Conservation (phyloP, 1,140 invertebrate species). For the Eurosta solidaginis region DNA sequence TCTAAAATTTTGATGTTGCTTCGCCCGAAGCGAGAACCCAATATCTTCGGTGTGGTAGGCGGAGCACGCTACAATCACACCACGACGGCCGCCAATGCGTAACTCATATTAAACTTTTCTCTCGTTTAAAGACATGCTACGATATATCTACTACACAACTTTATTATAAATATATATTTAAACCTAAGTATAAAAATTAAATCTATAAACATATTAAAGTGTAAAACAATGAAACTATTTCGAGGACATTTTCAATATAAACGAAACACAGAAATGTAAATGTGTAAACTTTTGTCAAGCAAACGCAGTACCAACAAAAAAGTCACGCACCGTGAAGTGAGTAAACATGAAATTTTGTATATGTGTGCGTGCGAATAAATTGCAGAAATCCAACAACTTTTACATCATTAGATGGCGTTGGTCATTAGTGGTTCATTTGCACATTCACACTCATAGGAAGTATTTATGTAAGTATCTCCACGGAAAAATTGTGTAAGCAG, state of each 20-base stretch:
- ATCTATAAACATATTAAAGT: not conserved
- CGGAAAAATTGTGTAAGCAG: too few species aligned
- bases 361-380: not conserved
- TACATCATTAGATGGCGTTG: conserved; percentile 18
- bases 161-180: too few species aligned
- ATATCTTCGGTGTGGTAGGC: too few species aligned
- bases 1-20: too few species aligned
- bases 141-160: not conserved
- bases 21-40: too few species aligned
- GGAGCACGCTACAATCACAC: too few species aligned
- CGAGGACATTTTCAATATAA: not conserved
- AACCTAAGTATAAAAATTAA: too few species aligned
- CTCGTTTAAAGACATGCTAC: not conserved
- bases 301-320: not conserved
- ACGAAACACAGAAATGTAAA: not conserved
- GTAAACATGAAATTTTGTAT: not conserved
- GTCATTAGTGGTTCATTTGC: conserved; percentile 24
- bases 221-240: not conserved
- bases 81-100: too few species aligned
- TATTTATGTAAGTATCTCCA: too few species aligned
- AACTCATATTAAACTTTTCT: not conserved
- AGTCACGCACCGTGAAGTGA: not conserved
- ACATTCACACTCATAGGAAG: not conserved
- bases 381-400: conserved; percentile 13
- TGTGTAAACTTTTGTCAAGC: conserved; percentile 20